Percentiles rank a stretch among this genome's conserved stretches.
Conservation (phyloP, 1,140 invertebrate species). For the Drosophila pectinifera region DNA sequence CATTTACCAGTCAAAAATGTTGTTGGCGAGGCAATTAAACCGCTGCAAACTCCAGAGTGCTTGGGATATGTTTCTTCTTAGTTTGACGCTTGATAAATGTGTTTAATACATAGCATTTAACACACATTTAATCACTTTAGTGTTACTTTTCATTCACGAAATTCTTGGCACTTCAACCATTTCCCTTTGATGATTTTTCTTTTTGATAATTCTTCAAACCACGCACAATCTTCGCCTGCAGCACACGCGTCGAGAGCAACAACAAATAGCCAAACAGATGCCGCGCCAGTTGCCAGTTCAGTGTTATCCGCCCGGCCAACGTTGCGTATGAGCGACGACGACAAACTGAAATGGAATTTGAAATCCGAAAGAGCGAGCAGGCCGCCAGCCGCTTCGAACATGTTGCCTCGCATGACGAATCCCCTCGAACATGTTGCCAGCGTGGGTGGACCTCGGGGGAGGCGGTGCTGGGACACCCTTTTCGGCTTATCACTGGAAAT, state of each 20-base stretch:
- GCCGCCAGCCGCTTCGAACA: constrained; percentile 35
- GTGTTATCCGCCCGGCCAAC: constrained; percentile 47
- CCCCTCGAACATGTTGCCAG: constrained; percentile 27
- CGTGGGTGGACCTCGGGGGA: not conserved
- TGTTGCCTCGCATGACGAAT: constrained; percentile 45
- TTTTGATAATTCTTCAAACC: constrained; percentile 33
- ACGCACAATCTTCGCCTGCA: constrained; percentile 27
- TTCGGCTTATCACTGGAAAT: constrained; percentile 74
- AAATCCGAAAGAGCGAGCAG: constrained; percentile 24
- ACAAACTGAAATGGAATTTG: constrained; percentile 57
- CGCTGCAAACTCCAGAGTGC: constrained; percentile 19
- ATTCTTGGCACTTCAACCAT: constrained; percentile 15
- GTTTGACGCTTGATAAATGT: constrained; percentile 19
- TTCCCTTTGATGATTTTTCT: constrained; percentile 29
- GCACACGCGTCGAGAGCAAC: constrained; percentile 22
- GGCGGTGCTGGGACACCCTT: constrained; percentile 5
- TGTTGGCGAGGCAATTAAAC: constrained; percentile 29
- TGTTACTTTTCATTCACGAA: constrained; percentile 25
- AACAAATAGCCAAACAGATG: constrained; percentile 14
- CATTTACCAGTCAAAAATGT: constrained; percentile 42
- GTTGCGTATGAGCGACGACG: constrained; percentile 79
- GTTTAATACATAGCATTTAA: constrained; percentile 28
- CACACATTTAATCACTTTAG: constrained; percentile 25
- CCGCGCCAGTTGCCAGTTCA: not conserved
- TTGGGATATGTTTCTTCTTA: constrained; percentile 35